Conservation (phyloP, 2,888 invertebrate genomes). For the Caprella mutica region DNA sequence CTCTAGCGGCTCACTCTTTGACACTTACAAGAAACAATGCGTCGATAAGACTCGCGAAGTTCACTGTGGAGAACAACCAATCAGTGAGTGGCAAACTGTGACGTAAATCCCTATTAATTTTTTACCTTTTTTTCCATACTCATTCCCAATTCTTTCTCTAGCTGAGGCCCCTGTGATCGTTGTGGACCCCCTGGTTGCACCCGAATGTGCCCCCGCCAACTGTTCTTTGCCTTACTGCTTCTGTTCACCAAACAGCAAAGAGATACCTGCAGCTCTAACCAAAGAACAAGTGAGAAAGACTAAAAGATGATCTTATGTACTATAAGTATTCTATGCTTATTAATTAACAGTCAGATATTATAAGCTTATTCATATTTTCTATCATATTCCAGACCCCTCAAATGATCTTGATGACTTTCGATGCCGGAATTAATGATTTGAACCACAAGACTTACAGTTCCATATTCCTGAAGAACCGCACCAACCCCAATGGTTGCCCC, state of each 20-base stretch:
- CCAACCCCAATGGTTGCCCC: conserved; percentile 80
- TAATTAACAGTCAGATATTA: no score
- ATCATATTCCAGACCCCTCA: conserved; percentile 63
- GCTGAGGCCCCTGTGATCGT: conserved; percentile 71
- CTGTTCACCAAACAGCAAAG: conserved; percentile 81
- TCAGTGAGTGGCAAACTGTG: conserved; percentile 54
- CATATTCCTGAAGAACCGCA: conserved; percentile 60
- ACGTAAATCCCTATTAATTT: no score
- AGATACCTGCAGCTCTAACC: conserved; percentile 70
- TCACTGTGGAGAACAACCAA: conserved; percentile 73
- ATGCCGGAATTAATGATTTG: conserved; percentile 83
- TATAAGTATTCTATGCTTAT: no score
- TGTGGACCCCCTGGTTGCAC: conserved; percentile 64
- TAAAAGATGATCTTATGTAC: no score
- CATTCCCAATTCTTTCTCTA: conserved; percentile 41
- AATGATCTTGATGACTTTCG: conserved; percentile 83
- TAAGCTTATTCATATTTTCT: neutral
- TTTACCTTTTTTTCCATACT: neutral
- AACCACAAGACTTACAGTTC: conserved; percentile 78
- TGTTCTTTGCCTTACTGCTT: conserved; percentile 79
- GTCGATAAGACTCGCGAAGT: conserved; percentile 58
- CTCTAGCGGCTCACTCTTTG: conserved; percentile 24
- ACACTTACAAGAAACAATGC: conserved; percentile 21
- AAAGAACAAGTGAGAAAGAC: conserved; percentile 65
- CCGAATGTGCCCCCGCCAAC: conserved; percentile 60